Conservation (phyloP, 2,113 vertebrate species). For the Alligator mississippiensis region DNA sequence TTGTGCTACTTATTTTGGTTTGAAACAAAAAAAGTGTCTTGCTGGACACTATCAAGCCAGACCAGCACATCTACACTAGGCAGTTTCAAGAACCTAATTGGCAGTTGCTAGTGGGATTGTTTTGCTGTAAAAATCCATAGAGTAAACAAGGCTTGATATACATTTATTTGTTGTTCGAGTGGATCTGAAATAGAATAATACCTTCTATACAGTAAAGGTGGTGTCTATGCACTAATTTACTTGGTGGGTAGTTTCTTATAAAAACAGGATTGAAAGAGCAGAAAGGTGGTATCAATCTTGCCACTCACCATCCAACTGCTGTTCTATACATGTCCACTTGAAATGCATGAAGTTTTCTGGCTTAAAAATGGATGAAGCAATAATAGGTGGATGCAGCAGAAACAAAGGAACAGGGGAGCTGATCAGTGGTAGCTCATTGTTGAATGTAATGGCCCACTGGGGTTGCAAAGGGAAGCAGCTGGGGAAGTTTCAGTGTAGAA, state of each 20-base stretch:
- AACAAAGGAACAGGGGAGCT: not conserved
- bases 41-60: not conserved
- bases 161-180: not conserved
- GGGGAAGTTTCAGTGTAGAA: not conserved
- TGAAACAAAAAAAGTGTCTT: not conserved
- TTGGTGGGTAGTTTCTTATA: not conserved
- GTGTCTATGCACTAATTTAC: not conserved
- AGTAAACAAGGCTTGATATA: not conserved
- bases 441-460: accelerated
- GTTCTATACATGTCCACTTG: not conserved
- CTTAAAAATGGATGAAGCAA: accelerated
- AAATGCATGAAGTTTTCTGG: not conserved
- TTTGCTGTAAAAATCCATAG: not conserved
- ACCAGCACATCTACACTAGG: not conserved
- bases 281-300: not conserved
- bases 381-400: not conserved
- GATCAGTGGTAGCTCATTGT: not conserved
- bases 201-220: not conserved
- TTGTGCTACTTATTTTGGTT: not conserved
- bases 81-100: not conserved
- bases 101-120: not conserved
- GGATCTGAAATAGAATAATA: not conserved
- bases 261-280: accelerated
- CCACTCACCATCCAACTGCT: not conserved
- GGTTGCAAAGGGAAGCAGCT: not conserved